These are phyloP conservation scores for Drosophila hamatofila DNA, from an alignment of 2,888 invertebrate genomes.

Conservation along the genomic window DNA sequence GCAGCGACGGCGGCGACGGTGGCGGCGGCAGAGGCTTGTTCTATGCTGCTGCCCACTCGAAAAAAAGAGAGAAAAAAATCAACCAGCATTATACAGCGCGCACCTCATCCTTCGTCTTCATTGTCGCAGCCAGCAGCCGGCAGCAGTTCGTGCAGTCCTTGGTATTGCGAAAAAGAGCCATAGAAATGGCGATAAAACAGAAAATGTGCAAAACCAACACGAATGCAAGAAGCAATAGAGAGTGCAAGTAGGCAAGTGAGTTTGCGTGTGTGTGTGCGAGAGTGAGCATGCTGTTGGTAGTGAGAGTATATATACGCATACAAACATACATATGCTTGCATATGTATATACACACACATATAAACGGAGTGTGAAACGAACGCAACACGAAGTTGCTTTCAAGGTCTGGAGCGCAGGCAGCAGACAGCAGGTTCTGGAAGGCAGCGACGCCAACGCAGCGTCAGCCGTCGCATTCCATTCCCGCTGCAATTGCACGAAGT, in stretches of 20 bases:
- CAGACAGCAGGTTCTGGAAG: conserved; percentile 64
- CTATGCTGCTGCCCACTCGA: conserved; percentile 61
- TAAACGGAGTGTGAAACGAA: conserved; percentile 22
- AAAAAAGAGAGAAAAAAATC: conserved; percentile 1
- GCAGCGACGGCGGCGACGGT: not conserved
- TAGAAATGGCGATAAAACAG: conserved; percentile 61
- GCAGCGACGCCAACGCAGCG: conserved; percentile 38
- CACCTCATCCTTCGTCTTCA: conserved; percentile 25
- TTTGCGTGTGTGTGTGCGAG: conserved; percentile 17
- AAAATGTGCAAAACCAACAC: conserved; percentile 53
- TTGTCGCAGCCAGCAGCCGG: conserved; percentile 4
- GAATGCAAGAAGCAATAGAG: conserved; percentile 57
- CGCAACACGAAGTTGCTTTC: conserved; percentile 76
- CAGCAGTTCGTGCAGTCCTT: conserved; percentile 21
- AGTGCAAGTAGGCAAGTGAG: conserved; percentile 66
- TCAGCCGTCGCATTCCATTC: conserved; percentile 53
- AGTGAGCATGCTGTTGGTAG: conserved; percentile 39
- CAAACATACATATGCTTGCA: conserved; percentile 3
- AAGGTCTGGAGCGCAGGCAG: conserved; percentile 76
- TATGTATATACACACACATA: not conserved
- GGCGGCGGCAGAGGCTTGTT: conserved; percentile 45
- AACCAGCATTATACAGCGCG: conserved; percentile 33
- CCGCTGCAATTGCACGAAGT: conserved; percentile 66
- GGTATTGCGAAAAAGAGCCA: conserved; percentile 42
- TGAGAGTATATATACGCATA: conserved; percentile 43